Base-by-base conservation (phyloP, 2,888 invertebrate genomes). In the Ichneumon xanthorius region DNA sequence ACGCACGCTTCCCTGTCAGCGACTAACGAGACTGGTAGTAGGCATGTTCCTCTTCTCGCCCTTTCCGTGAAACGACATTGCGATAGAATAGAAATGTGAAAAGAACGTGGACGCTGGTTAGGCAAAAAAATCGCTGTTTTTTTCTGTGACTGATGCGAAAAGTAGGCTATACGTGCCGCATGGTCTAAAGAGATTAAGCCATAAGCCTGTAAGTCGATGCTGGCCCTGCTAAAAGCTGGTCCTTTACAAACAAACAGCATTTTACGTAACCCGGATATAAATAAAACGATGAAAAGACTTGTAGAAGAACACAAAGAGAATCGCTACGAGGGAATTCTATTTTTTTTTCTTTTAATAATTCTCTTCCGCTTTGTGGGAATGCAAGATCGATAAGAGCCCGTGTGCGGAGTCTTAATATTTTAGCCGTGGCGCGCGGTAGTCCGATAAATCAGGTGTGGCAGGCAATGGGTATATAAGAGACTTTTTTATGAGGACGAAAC, bases 1-100 rank as follows among this genome's bases (percentile, higher is more conserved):
- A 77, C 78, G 75, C 76, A 72, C 70, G 53, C 67, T 53, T 61
- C 73, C 50, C 73, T 85, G 85, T 85, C 85, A 73, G 63, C 85
- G 77, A 26, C 55, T 77, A 77, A 77, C 77, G 67, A 77, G 67
- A 67, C 50, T 65, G 37, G 53, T n/a, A 71, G 53, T 78, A 71
- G 85, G 85, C 76, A 80, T 73, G 76, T 82, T 80, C 26, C 53
- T 76, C 33, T 58, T 61, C 80, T 76, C 63, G 53, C 70, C 37
- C 71, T 77, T 76, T 77, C n/a, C 53, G 61, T 67, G 26, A 67
- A 77, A 65, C 48, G 65, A 76, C 61, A 16, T 50, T 55, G 55
- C 75, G 19, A 65, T 30, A 14, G 14, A 67, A 58, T 53, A 81
- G 55, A 75, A 82, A 71, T 75, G 70, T 50, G 55, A 81, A 79